phyloP scores from a whole-genome alignment of 2,113 vertebrate species.

The Corythaeola cristata region DNA sequence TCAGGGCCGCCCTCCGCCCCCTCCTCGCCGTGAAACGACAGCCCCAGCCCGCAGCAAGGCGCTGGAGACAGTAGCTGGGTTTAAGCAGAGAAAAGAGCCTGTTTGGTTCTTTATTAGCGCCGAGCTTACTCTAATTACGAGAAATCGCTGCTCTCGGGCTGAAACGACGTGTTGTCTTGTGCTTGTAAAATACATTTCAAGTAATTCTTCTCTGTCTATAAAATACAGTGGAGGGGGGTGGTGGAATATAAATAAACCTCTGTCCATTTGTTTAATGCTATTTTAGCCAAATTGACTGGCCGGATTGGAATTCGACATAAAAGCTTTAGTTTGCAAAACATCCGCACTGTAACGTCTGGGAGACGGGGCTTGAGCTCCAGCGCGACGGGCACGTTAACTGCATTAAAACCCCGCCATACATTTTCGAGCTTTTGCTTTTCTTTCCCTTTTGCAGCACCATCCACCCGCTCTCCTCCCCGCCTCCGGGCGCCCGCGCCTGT shows the following conservation, averaged over 20 bases:
- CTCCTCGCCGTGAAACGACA: not conserved
- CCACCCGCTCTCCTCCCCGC: constrained; percentile 51
- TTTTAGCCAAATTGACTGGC: constrained; percentile 67
- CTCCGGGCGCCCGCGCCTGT: constrained; percentile 47
- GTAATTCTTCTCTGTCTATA: constrained; percentile 39
- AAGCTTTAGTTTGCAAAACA: constrained; percentile 65
- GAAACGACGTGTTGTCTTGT: constrained; percentile 41
- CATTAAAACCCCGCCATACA: constrained; percentile 36
- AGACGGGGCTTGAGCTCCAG: constrained; percentile 45
- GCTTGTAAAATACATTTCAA: constrained; percentile 48
- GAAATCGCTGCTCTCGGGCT: constrained; percentile 39
- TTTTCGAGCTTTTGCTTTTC: constrained; percentile 25
- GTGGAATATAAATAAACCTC: constrained; percentile 36
- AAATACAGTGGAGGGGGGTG: not conserved
- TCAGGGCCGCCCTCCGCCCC: not conserved
- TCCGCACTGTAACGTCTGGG: constrained; percentile 54
- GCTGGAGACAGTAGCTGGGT: not conserved
- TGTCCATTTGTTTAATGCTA: constrained; percentile 66
- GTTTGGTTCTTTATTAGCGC: constrained; percentile 47
- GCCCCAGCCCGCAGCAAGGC: not conserved
- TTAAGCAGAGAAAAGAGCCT: not conserved
- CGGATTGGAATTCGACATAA: constrained; percentile 64
- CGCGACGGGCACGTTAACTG: constrained; percentile 38
- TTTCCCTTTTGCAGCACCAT: constrained; percentile 1
- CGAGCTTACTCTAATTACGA: constrained; percentile 34